phyloP scores from a whole-genome alignment of 1,140 invertebrate species.

The Adelges cooleyi region DNA sequence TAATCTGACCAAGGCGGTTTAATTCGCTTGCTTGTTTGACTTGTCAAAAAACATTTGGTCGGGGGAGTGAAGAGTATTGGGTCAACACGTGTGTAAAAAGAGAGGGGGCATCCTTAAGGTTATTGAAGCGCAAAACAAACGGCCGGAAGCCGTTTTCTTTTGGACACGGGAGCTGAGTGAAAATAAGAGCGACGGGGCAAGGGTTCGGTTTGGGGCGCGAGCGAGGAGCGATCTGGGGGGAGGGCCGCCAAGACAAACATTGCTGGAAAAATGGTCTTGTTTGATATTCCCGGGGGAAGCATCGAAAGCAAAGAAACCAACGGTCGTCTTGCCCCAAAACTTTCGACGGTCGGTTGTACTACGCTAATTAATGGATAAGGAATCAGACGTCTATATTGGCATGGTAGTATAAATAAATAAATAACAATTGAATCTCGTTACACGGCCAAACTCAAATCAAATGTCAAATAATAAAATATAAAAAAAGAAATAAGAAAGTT shows the following conservation, averaged over 20 bases:
- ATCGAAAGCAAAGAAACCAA: neutral
- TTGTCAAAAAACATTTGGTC: neutral
- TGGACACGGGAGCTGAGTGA: slow-evolving; percentile 6
- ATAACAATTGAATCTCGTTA: no score
- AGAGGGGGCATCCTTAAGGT: neutral
- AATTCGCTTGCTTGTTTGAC: slow-evolving; percentile 2
- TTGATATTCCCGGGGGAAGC: slow-evolving; percentile 13
- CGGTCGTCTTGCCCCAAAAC: neutral
- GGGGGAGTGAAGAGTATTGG: neutral
- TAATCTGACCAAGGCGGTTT: slow-evolving; percentile 1
- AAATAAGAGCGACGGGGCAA: neutral
- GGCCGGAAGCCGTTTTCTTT: slow-evolving; percentile 23
- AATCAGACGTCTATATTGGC: no score
- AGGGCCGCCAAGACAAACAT: slow-evolving; percentile 14
- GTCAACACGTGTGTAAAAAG: neutral
- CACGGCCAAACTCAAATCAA: no score
- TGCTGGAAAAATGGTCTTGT: neutral
- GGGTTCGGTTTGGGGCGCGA: neutral
- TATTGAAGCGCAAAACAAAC: slow-evolving; percentile 24
- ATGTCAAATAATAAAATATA: no score
- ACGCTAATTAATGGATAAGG: slow-evolving; percentile 3
- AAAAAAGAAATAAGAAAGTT: no score
- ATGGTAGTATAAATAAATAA: no score
- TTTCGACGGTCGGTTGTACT: neutral
- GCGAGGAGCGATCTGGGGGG: neutral